phyloP scores from a whole-genome alignment of 2,113 vertebrate species.

The Passer montanus region DNA sequence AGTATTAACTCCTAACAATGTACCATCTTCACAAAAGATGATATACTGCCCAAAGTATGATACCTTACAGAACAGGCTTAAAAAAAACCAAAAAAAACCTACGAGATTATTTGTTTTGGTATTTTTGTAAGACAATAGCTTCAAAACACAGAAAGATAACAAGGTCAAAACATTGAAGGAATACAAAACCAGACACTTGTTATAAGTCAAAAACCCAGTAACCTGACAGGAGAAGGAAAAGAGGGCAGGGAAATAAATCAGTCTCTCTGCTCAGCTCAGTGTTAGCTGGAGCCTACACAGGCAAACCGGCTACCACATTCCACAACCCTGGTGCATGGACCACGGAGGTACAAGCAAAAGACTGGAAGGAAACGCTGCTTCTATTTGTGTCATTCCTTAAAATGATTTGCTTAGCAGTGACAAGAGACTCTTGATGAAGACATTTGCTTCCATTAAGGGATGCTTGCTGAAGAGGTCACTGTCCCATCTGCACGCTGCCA shows the following conservation, averaged over 20 bases:
- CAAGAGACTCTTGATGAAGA: not conserved
- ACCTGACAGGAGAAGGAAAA: not conserved
- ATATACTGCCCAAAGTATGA: not conserved
- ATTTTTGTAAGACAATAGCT: not conserved
- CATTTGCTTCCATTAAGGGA: not conserved
- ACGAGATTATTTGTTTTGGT: not conserved
- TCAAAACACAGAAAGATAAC: not conserved
- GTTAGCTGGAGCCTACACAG: accelerated
- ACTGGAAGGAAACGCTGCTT: not conserved
- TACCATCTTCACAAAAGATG: not conserved
- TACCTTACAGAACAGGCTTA: not conserved
- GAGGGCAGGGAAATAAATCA: not conserved
- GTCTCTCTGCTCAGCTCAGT: not conserved
- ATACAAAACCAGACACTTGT: not conserved
- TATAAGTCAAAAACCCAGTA: not conserved
- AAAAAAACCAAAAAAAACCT: not conserved
- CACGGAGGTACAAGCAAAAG: not conserved
- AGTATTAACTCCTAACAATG: not conserved
- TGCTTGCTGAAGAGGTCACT: not conserved
- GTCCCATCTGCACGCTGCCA: not conserved
- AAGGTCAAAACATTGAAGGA: not conserved
- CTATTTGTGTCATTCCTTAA: not conserved
- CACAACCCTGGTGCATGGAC: not conserved
- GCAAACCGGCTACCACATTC: not conserved
- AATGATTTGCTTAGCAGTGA: not conserved